Conservation (phyloP, 2,113 vertebrate species). For the Phylloscopus trochiloides region DNA sequence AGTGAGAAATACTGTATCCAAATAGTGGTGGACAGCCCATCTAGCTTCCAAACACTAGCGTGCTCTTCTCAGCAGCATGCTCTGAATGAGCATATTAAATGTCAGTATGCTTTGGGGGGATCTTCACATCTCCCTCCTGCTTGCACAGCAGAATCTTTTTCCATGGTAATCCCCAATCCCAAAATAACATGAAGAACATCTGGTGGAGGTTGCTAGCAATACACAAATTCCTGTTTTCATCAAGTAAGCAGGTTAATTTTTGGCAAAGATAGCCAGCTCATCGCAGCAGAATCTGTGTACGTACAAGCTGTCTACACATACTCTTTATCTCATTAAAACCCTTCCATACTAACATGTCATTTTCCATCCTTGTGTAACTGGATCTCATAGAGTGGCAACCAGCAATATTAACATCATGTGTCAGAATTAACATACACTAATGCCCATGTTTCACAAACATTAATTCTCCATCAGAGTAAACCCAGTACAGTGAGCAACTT, state of each 20-base stretch:
- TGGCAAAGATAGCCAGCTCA: not conserved
- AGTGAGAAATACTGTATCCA: not conserved
- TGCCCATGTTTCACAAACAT: not conserved
- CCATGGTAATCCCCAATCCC: not conserved
- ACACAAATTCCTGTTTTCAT: not conserved
- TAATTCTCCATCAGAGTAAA: not conserved
- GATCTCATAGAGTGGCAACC: not conserved
- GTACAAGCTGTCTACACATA: not conserved
- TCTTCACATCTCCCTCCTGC: not conserved
- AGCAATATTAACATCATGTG: not conserved
- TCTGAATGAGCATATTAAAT: not conserved
- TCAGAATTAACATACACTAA: not conserved
- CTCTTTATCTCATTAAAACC: not conserved
- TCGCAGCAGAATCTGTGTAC: not conserved
- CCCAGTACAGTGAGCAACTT: not conserved
- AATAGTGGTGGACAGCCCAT: not conserved
- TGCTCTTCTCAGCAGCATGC: not conserved
- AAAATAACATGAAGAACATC: not conserved
- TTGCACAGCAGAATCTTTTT: not conserved
- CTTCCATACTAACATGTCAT: not conserved
- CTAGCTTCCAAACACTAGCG: rapidly evolving
- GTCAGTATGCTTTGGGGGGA: not conserved
- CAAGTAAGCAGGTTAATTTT: not conserved
- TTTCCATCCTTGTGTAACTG: not conserved
- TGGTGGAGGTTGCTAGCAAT: not conserved